A percentile compares a stretch with the other conserved stretches of the same genome.
Evolutionary conservation across 2,888 invertebrate genomes (phyloP).

Genomic region (Agrypnus murinus): DNA sequence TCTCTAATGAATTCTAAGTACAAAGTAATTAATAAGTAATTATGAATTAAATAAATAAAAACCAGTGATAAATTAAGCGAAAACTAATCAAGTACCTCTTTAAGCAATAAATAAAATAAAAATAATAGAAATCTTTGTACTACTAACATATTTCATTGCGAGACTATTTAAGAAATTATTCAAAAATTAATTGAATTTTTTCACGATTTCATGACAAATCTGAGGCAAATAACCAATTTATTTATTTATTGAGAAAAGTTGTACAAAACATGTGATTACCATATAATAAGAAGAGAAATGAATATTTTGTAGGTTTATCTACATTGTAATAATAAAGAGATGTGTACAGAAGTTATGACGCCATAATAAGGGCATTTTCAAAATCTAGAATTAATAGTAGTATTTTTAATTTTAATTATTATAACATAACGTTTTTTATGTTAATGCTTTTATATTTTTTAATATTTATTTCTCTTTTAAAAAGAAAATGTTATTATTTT

Average conservation of each 20-base stretch:
- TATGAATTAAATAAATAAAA: conserved; percentile 28
- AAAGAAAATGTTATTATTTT: conserved; percentile 6
- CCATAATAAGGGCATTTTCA: conserved; percentile 47
- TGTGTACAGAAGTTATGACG: conserved; percentile 45
- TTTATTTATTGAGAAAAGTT: conserved; percentile 10
- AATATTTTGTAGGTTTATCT: conserved; percentile 36
- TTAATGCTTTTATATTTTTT: conserved; percentile 39
- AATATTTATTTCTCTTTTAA: conserved; percentile 41
- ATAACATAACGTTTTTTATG: conserved; percentile 31
- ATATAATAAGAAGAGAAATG: conserved; percentile 33
- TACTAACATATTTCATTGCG: neutral
- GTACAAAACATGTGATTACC: conserved; percentile 44
- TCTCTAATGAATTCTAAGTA: conserved; percentile 40
- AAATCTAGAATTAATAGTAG: conserved; percentile 28
- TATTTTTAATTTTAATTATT: conserved; percentile 24
- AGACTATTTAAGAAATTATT: no score
- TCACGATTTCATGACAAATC: no score
- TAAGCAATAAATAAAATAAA: conserved; percentile 43
- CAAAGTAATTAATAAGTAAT: conserved; percentile 45
- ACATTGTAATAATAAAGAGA: conserved; percentile 24
- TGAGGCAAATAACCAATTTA: conserved; percentile 8
- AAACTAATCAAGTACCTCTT: conserved; percentile 35
- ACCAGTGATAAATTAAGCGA: conserved; percentile 45
- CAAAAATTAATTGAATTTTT: no score
- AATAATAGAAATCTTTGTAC: neutral